These are phyloP conservation scores for Sturnus vulgaris DNA, from an alignment of 2,113 vertebrate genomes.

Conservation along the genomic window DNA sequence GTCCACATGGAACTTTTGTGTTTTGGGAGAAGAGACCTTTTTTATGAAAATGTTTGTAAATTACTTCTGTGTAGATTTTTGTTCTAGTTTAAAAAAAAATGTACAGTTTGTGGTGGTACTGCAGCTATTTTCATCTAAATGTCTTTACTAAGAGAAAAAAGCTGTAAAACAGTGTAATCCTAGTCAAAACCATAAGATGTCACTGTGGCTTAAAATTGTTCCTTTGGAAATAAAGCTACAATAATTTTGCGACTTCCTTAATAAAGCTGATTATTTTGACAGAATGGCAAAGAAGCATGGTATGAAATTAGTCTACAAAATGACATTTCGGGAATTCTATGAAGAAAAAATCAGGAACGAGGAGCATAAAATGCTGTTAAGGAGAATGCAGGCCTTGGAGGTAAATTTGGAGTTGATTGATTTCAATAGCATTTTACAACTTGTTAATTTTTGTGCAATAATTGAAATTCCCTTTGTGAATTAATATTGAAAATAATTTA, in stretches of 20 bases:
- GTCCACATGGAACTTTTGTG: not conserved
- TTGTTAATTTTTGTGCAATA: not conserved
- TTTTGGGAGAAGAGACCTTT: not conserved
- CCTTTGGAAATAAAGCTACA: not conserved
- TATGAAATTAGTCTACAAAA: slow-evolving; percentile 90
- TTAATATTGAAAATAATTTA: not conserved
- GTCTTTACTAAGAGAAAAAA: not conserved
- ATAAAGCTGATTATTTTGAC: slow-evolving; percentile 47
- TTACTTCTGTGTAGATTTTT: not conserved
- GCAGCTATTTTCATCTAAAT: not conserved
- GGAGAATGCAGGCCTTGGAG: slow-evolving; percentile 91
- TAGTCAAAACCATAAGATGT: slow-evolving; percentile 44
- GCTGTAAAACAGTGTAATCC: not conserved
- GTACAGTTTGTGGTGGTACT: not conserved
- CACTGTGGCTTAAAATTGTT: slow-evolving; percentile 27
- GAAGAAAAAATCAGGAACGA: slow-evolving; percentile 88
- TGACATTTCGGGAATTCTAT: slow-evolving; percentile 90
- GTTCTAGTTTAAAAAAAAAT: not conserved
- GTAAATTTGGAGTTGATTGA: slow-evolving; percentile 60
- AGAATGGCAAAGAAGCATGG: slow-evolving; percentile 93
- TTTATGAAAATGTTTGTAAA: not conserved
- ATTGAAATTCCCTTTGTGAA: not conserved
- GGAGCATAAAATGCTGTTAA: slow-evolving; percentile 83
- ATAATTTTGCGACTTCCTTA: not conserved
- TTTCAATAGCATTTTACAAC: not conserved